A percentile compares a stretch with the other conserved stretches of the same genome.
phyloP scores from a whole-genome alignment of 2,888 invertebrate species.

The Pyralis farinalis region DNA sequence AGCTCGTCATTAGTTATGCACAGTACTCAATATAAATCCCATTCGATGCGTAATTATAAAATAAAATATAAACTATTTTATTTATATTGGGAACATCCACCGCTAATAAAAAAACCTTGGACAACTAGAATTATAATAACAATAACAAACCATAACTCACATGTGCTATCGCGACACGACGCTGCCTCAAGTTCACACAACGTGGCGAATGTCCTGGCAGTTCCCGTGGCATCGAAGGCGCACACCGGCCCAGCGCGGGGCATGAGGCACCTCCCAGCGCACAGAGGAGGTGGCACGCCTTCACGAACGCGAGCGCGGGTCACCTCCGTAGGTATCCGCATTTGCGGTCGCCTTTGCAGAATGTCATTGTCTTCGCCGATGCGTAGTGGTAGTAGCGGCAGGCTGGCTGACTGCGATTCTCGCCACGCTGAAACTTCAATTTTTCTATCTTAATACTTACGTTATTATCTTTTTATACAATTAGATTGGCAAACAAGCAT shows the following conservation, averaged over 20 bases:
- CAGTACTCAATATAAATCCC: no score
- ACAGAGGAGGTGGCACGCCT: constrained; percentile 65
- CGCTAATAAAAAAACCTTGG: no score
- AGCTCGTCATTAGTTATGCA: no score
- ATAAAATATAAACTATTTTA: no score
- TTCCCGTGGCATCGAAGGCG: constrained; percentile 79
- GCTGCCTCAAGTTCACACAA: constrained; percentile 78
- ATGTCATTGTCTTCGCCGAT: constrained; percentile 45
- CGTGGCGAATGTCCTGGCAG: constrained; percentile 79
- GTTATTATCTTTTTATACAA: no score
- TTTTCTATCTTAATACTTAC: no score
- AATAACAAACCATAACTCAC: constrained; percentile 70
- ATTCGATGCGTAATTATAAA: no score
- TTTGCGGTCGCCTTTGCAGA: constrained; percentile 26
- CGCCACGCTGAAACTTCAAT: constrained; percentile 50
- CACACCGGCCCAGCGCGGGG: constrained; percentile 79
- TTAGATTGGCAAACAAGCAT: no score
- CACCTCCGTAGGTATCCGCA: constrained; percentile 39
- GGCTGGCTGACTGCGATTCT: constrained; percentile 47
- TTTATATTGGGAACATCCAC: no score
- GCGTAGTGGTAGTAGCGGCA: constrained; percentile 52
- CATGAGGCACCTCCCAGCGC: constrained; percentile 58
- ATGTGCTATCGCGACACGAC: constrained; percentile 80
- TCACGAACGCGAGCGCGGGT: constrained; percentile 52
- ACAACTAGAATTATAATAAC: no score